These are phyloP conservation scores for Opisthocomus hoazin DNA, from an alignment of 2,113 vertebrate species.

Conservation along the genomic window DNA sequence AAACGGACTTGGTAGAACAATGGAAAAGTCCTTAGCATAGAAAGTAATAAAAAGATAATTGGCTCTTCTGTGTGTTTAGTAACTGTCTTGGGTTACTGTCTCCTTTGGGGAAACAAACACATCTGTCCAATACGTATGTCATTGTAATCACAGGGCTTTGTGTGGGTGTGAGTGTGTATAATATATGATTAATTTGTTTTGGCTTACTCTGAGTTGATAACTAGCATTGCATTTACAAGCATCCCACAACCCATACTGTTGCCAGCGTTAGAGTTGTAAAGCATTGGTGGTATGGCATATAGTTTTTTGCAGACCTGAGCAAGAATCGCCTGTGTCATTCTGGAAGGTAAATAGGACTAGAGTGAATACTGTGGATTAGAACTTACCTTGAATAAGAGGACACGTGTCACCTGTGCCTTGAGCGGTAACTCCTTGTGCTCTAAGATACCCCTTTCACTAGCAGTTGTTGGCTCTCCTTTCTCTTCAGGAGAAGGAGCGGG, in stretches of 20 bases:
- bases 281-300: rapidly evolving
- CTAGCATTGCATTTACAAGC: not conserved
- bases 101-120: not conserved
- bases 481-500: not conserved
- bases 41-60: constrained; percentile 11
- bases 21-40: not conserved
- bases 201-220: not conserved
- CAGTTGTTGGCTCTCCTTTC: not conserved
- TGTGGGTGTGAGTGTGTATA: not conserved
- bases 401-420: not conserved
- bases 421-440: not conserved
- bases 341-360: not conserved
- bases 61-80: not conserved
- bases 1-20: not conserved
- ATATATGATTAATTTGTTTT: not conserved
- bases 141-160: not conserved
- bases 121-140: not conserved
- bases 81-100: not conserved
- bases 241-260: no score
- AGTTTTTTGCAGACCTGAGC: not conserved
- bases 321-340: not conserved
- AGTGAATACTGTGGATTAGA: not conserved
- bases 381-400: not conserved
- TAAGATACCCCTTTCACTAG: not conserved
- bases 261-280: not conserved